Percentiles rank a stretch among this genome's conserved stretches.
Evolutionary conservation across 2,888 invertebrate species (phyloP).

Genomic region (Escarpia spicata): DNA sequence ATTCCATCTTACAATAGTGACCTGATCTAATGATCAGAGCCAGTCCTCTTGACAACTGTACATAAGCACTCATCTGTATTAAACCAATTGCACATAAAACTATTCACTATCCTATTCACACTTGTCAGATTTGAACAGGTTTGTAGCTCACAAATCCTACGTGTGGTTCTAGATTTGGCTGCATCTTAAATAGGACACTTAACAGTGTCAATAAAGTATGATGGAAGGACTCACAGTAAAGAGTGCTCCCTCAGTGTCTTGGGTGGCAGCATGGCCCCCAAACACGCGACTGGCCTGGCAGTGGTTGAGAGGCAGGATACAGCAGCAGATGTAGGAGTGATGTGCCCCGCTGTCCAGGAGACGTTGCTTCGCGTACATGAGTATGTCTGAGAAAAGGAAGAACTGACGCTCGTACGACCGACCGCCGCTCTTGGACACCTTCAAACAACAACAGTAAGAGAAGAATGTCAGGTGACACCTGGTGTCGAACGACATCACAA

Average conservation of each 20-base stretch:
- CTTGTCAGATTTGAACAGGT: too few species aligned
- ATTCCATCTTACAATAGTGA: too few species aligned
- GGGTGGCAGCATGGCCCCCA: constrained; percentile 32
- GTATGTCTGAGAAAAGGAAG: constrained; percentile 78
- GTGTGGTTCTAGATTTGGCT: too few species aligned
- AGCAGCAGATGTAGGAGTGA: constrained; percentile 73
- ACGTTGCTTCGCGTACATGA: constrained; percentile 78
- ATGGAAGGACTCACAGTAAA: constrained; percentile 38
- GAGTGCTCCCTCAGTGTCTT: constrained; percentile 37
- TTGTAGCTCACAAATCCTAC: too few species aligned
- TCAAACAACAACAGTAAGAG: constrained; percentile 44
- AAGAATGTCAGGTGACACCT: not conserved
- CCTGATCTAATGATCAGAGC: too few species aligned
- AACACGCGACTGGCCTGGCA: constrained; percentile 69
- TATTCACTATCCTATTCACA: too few species aligned
- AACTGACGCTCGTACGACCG: constrained; percentile 72
- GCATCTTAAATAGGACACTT: too few species aligned
- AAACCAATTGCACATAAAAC: too few species aligned
- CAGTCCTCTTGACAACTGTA: too few species aligned
- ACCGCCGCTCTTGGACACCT: constrained; percentile 67
- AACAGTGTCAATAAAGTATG: not conserved
- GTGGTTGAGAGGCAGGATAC: constrained; percentile 77
- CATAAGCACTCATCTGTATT: too few species aligned
- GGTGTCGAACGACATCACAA: too few species aligned
- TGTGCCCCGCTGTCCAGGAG: constrained; percentile 68